phyloP scores from a whole-genome alignment of 2,888 invertebrate genomes.

The Balanococcus diminutus region DNA sequence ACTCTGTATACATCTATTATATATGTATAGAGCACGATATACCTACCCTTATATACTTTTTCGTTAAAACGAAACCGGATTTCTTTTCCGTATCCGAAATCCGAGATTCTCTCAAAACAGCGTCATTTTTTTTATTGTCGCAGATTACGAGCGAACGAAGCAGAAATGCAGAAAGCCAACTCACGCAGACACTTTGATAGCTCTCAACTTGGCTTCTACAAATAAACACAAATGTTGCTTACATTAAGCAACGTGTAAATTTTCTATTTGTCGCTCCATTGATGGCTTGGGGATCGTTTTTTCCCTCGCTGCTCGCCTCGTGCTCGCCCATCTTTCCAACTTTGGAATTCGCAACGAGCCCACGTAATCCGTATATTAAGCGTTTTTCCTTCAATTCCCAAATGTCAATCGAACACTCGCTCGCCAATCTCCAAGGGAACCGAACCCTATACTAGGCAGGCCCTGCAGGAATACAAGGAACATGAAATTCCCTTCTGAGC shows the following conservation, averaged over 20 bases:
- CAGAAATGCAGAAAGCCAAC: background rate
- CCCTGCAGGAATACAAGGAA: background rate
- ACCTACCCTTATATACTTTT: background rate
- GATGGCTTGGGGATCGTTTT: background rate
- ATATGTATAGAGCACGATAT: background rate
- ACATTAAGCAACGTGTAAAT: conserved; percentile 25
- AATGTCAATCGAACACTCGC: background rate
- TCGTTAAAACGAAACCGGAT: conserved; percentile 32
- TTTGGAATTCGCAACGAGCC: background rate
- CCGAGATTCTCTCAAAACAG: conserved; percentile 24
- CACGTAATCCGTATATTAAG: background rate
- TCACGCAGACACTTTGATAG: background rate
- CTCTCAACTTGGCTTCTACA: background rate
- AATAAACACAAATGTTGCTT: conserved; percentile 25
- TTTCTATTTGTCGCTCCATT: conserved; percentile 15
- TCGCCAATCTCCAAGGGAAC: background rate
- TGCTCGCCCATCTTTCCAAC: background rate
- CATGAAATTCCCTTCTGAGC: background rate
- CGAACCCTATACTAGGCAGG: background rate
- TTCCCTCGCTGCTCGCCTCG: background rate
- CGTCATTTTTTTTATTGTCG: conserved; percentile 2
- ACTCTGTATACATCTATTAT: too few relatives aligned
- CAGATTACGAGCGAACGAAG: background rate
- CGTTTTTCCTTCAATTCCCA: background rate
- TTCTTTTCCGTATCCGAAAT: background rate